A percentile compares a stretch with the other conserved stretches of the same genome.
Evolutionary conservation across 2,888 invertebrate genomes (phyloP).

Genomic region (Drosophila robusta): DNA sequence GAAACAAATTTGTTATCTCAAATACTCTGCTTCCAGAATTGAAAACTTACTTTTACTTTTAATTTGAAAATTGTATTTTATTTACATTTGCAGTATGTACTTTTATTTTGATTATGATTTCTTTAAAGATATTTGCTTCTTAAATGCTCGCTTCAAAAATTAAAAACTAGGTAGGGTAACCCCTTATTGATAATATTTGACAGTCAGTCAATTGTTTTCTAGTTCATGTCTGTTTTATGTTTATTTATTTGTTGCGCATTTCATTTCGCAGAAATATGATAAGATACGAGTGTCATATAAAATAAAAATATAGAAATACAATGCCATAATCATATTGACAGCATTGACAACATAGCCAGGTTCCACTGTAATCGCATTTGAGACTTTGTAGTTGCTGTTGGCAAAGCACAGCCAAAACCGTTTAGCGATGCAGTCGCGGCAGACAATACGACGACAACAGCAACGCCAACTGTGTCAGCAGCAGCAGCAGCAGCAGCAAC

Average conservation of each 20-base stretch:
- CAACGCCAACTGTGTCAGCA: conserved; percentile 48
- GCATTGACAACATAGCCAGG: conserved; percentile 3
- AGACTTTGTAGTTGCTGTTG: conserved; percentile 10
- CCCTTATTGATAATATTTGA: not conserved
- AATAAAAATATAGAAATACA: not conserved
- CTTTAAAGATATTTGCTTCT: too few relatives aligned
- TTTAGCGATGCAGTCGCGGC: conserved; percentile 40
- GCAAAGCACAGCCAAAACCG: conserved; percentile 26
- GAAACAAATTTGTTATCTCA: too few relatives aligned
- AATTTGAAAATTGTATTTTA: too few relatives aligned
- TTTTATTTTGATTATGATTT: too few relatives aligned
- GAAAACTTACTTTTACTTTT: too few relatives aligned
- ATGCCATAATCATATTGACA: conserved; percentile 4
- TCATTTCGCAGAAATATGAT: conserved; percentile 7
- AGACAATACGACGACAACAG: conserved; percentile 63
- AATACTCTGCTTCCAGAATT: too few relatives aligned
- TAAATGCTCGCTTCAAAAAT: too few relatives aligned
- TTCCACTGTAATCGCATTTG: conserved; percentile 41
- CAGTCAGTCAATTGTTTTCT: not conserved
- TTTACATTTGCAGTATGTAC: too few relatives aligned
- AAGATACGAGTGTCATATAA: conserved; percentile 3
- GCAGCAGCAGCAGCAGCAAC: conserved; percentile 24
- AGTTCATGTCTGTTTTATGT: not conserved
- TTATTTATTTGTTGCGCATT: conserved; percentile 18
- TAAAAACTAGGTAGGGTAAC: too few relatives aligned